Evolutionary conservation across 2,797 vertebrate species (phyloP).

Genomic region (Crocodylus rhombifer): DNA sequence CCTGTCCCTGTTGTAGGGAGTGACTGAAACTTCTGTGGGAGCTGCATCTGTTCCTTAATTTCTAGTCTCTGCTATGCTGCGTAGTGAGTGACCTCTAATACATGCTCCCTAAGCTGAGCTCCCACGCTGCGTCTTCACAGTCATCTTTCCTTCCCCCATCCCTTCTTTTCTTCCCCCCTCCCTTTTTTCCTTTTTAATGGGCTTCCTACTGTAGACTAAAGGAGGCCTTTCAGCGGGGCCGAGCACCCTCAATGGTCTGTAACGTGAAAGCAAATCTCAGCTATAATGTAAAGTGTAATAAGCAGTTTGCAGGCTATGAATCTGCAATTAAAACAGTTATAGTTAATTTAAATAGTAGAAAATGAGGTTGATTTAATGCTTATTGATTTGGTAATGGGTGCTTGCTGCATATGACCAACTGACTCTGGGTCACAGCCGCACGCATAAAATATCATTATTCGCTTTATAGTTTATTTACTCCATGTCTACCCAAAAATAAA

Average conservation of each 20-base stretch:
- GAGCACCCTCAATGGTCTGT: constrained; percentile 74
- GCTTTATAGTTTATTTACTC: neutral
- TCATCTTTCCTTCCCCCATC: neutral
- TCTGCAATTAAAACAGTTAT: constrained; percentile 77
- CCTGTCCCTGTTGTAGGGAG: rapidly evolving
- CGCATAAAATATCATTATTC: neutral
- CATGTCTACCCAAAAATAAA: neutral
- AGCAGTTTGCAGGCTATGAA: constrained; percentile 76
- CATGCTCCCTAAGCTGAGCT: neutral
- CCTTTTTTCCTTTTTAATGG: constrained; percentile 1
- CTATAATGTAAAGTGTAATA: constrained; percentile 71
- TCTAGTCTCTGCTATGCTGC: neutral
- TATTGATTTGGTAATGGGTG: constrained; percentile 73
- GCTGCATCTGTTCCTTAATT: neutral
- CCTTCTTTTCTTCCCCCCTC: neutral
- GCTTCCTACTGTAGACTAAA: neutral
- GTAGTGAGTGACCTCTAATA: neutral
- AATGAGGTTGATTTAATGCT: constrained; percentile 74
- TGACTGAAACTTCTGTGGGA: neutral
- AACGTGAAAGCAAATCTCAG: constrained; percentile 70
- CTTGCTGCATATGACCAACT: constrained; percentile 62
- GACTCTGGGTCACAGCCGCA: constrained; percentile 59
- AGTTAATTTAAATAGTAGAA: constrained; percentile 78
- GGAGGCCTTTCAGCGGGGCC: constrained; percentile 25
- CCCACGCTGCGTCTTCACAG: constrained; percentile 6